Percentiles rank a stretch among this genome's conserved stretches.
Conservation (phyloP, 2,113 vertebrate genomes). For the Emydura subglobosa region DNA sequence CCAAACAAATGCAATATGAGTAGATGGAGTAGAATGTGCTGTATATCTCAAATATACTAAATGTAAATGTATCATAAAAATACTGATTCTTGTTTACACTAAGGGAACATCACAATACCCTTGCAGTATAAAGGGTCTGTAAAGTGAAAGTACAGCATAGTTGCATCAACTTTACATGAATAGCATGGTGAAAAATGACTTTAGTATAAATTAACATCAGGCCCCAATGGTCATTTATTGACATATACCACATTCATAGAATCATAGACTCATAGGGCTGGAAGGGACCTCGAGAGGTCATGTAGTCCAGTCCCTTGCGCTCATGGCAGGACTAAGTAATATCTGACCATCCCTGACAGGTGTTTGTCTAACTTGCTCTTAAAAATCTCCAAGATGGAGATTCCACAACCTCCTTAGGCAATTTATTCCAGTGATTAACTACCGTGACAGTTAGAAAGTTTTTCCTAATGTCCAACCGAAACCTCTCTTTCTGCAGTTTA, state of each 20-base stretch:
- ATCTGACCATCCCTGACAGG: too few relatives aligned
- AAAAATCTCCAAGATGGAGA: too few relatives aligned
- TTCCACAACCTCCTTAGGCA: too few relatives aligned
- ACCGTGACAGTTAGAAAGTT: too few relatives aligned
- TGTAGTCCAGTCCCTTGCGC: too few relatives aligned
- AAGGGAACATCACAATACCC: neutral
- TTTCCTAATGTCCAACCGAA: too few relatives aligned
- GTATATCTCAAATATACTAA: rapidly evolving
- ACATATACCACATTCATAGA: neutral
- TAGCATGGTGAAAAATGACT: neutral
- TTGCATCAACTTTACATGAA: neutral
- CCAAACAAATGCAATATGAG: neutral
- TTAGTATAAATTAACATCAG: neutral
- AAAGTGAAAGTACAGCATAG: neutral
- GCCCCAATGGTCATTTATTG: neutral
- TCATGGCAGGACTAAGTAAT: too few relatives aligned
- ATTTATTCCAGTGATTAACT: too few relatives aligned
- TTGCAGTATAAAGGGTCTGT: neutral
- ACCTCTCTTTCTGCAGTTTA: too few relatives aligned
- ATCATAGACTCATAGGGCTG: too few relatives aligned
- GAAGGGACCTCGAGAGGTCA: too few relatives aligned
- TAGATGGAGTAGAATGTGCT: rapidly evolving
- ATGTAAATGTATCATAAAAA: neutral
- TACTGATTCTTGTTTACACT: neutral
- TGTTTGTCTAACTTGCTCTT: too few relatives aligned